Percentiles rank a stretch among this genome's conserved stretches.
phyloP scores from a whole-genome alignment of 2,113 vertebrate genomes.

The Micronycteris hirsuta region DNA sequence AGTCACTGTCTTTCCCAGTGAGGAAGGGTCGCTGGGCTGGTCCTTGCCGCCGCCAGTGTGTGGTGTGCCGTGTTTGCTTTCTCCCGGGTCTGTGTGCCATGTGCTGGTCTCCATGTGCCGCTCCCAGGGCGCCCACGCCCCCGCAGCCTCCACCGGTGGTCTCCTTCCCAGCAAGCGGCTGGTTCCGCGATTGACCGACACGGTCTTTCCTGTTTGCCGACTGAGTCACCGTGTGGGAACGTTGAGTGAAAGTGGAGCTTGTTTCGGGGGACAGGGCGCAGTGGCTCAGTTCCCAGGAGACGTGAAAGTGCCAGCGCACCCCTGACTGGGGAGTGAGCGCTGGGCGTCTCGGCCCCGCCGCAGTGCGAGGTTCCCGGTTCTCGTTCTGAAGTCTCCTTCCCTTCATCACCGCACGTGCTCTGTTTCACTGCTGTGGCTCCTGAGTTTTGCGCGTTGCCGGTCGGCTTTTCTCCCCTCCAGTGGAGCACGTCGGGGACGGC shows the following conservation, averaged over 20 bases:
- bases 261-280: background rate
- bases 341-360: rapidly evolving
- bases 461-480: background rate
- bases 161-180: background rate
- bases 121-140: too few relatives aligned
- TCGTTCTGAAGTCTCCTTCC: too few relatives aligned
- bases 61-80: rapidly evolving
- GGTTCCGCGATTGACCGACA: background rate
- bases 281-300: background rate
- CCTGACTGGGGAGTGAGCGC: rapidly evolving
- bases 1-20: background rate
- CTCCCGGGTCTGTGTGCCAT: rapidly evolving
- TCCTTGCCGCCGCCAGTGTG: background rate
- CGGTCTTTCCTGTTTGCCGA: rapidly evolving
- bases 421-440: background rate
- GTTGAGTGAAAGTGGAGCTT: background rate
- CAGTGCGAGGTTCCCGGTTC: rapidly evolving
- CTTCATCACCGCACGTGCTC: rapidly evolving
- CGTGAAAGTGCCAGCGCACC: rapidly evolving
- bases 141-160: rapidly evolving
- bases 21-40: background rate
- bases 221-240: rapidly evolving
- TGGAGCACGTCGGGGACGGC: background rate
- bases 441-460: rapidly evolving
- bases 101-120: rapidly evolving